phyloP scores from a whole-genome alignment of 2,797 vertebrate species.

The Lepidocolaptes lacrymiger region DNA sequence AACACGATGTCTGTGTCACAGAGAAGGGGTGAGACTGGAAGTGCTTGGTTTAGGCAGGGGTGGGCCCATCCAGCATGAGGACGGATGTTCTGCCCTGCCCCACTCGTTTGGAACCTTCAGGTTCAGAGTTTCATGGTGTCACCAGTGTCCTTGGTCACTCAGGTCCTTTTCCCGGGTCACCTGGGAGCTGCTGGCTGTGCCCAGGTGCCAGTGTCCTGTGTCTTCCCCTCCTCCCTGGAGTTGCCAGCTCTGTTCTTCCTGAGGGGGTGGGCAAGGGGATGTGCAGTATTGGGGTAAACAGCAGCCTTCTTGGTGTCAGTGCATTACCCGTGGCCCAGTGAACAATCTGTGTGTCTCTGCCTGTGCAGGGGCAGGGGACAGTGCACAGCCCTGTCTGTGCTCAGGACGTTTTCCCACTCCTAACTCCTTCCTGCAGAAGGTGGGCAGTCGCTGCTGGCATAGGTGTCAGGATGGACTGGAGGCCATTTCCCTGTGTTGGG shows the following conservation, averaged over 20 bases:
- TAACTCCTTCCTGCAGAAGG: background rate
- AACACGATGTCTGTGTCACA: background rate
- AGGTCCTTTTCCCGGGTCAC: background rate
- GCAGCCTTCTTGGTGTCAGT: background rate
- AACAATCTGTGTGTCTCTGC: background rate
- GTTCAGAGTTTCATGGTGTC: background rate
- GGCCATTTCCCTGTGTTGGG: rapidly evolving
- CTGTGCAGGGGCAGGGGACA: background rate
- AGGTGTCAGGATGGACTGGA: rapidly evolving
- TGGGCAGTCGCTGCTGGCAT: rapidly evolving
- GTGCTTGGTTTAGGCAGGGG: background rate
- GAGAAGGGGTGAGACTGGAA: background rate
- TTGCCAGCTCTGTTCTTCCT: rapidly evolving
- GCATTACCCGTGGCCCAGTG: background rate
- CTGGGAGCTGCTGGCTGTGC: background rate
- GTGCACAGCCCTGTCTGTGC: background rate
- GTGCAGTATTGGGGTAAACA: rapidly evolving
- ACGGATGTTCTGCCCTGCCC: background rate
- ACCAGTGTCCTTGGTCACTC: background rate
- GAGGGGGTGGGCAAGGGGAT: background rate
- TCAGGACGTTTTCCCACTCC: background rate
- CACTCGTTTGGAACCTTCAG: background rate
- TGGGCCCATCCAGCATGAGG: rapidly evolving
- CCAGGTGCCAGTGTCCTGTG: background rate
- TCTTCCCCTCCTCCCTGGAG: background rate